phyloP scores from a whole-genome alignment of 1,140 invertebrate species.

The Saccostrea echinata region DNA sequence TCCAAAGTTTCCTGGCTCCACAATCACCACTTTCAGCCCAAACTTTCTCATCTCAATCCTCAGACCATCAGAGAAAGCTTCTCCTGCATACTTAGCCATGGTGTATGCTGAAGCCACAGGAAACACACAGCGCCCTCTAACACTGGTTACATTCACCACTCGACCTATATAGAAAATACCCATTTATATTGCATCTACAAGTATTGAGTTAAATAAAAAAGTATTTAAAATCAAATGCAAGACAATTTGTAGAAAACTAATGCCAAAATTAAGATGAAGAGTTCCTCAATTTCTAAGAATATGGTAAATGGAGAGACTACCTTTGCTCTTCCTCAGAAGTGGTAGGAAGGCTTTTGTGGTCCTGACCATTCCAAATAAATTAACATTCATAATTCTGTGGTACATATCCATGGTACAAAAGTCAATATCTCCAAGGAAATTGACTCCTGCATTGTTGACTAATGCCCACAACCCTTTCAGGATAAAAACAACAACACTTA shows the following conservation, averaged over 20 bases:
- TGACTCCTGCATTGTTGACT: constrained; percentile 87
- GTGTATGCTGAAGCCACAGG: constrained; percentile 88
- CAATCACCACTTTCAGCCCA: constrained; percentile 77
- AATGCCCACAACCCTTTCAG: constrained; percentile 70
- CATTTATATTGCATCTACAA: background rate
- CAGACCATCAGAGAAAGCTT: constrained; percentile 79
- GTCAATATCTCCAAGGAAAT: constrained; percentile 93
- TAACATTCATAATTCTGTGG: constrained; percentile 85
- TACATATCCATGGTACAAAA: constrained; percentile 86
- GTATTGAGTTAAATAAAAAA: too few relatives aligned
- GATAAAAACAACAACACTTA: background rate
- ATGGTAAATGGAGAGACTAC: constrained; percentile 69
- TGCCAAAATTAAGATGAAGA: too few relatives aligned
- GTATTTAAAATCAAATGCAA: too few relatives aligned
- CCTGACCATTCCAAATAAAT: constrained; percentile 90
- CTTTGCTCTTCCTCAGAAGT: constrained; percentile 84
- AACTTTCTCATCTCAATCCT: constrained; percentile 77
- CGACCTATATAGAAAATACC: constrained; percentile 79
- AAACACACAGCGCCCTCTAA: constrained; percentile 87
- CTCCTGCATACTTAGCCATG: constrained; percentile 89
- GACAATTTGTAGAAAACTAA: too few relatives aligned
- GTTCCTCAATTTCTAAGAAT: background rate
- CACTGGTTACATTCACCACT: constrained; percentile 90
- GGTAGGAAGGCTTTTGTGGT: constrained; percentile 88
- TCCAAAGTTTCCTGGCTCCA: constrained; percentile 79